Percentiles rank a stretch among this genome's conserved stretches.
These are phyloP conservation scores for Diplosoma virens DNA, from an alignment of 23 tunicate species.

Conservation along the genomic window DNA sequence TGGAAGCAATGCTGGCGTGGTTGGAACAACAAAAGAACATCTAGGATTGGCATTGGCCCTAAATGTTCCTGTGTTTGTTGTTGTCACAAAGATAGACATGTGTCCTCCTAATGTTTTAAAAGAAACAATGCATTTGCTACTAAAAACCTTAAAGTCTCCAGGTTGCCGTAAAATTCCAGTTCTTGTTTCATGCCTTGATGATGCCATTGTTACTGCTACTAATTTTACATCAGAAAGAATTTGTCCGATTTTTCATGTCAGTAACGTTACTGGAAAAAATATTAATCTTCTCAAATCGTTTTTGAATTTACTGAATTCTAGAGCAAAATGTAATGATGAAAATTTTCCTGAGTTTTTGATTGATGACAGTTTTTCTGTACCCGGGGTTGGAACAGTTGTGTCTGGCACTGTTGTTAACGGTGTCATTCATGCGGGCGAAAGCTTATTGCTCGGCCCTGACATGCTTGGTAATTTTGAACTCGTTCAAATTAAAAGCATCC, in stretches of 20 bases:
- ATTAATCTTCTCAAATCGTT: slow-evolving; percentile 84
- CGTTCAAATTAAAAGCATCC: slow-evolving; percentile 87
- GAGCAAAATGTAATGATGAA: slow-evolving; percentile 71
- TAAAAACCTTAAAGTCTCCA: slow-evolving; percentile 85
- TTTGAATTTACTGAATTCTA: slow-evolving; percentile 80
- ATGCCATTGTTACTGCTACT: slow-evolving; percentile 83
- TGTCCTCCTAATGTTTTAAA: slow-evolving; percentile 90
- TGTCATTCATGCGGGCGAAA: slow-evolving; percentile 66
- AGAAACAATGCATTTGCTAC: slow-evolving; percentile 80
- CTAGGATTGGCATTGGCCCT: slow-evolving; percentile 93
- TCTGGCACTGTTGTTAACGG: slow-evolving; percentile 90
- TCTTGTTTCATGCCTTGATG: slow-evolving; percentile 77
- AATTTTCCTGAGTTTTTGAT: slow-evolving; percentile 84
- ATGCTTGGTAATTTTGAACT: slow-evolving; percentile 86
- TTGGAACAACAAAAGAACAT: slow-evolving; percentile 99
- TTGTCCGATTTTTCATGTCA: slow-evolving; percentile 96
- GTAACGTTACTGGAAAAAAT: slow-evolving; percentile 95
- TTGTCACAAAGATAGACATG: slow-evolving; percentile 99
- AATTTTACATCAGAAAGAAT: slow-evolving; percentile 96
- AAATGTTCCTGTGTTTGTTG: slow-evolving; percentile 98
- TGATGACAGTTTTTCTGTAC: slow-evolving; percentile 98
- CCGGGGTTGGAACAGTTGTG: slow-evolving; percentile 82
- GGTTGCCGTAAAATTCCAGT: slow-evolving; percentile 98
- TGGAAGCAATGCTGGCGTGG: slow-evolving; percentile 98
- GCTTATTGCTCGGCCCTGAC: slow-evolving; percentile 87